A percentile compares a stretch with the other conserved stretches of the same genome.
These are phyloP conservation scores for Stenodema calcarata DNA, from an alignment of 2,888 invertebrate species.

Conservation along the genomic window DNA sequence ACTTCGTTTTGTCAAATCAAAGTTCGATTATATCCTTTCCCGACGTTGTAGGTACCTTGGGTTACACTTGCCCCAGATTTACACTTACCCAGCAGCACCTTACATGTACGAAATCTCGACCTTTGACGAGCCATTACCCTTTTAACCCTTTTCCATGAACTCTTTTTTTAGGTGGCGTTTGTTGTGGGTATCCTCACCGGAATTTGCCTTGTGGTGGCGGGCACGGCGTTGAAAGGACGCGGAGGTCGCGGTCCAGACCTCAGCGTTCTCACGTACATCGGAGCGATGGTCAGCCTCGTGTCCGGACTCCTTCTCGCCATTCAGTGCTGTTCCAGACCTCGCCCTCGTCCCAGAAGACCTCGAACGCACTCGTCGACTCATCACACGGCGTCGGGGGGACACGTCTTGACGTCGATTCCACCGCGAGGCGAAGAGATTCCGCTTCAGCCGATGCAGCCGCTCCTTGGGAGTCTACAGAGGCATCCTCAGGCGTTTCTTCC, in stretches of 20 bases:
- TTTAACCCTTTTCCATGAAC: too few species aligned
- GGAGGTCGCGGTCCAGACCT: constrained; percentile 68
- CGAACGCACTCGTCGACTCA: background rate
- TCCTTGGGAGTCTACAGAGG: background rate
- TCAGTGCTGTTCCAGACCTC: constrained; percentile 69
- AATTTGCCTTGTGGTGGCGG: constrained; percentile 71
- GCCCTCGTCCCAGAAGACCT: constrained; percentile 56
- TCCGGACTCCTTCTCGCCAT: constrained; percentile 70
- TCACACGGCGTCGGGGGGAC: background rate
- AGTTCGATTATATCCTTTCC: too few species aligned
- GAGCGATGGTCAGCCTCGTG: constrained; percentile 69
- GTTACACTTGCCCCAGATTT: too few species aligned
- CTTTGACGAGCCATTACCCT: too few species aligned
- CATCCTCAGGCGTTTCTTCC: background rate
- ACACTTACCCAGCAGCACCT: background rate
- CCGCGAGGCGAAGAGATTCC: constrained; percentile 13
- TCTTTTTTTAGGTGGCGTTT: constrained; percentile 69
- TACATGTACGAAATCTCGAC: too few species aligned
- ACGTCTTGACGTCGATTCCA: background rate
- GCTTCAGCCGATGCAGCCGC: constrained; percentile 33
- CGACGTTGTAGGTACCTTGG: too few species aligned
- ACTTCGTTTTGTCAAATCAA: background rate
- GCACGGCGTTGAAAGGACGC: constrained; percentile 66
- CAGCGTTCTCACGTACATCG: constrained; percentile 73
- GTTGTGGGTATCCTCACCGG: constrained; percentile 72